Base-by-base conservation (phyloP, 2,113 vertebrate species). In the Campylorhamphus procurvoides region DNA sequence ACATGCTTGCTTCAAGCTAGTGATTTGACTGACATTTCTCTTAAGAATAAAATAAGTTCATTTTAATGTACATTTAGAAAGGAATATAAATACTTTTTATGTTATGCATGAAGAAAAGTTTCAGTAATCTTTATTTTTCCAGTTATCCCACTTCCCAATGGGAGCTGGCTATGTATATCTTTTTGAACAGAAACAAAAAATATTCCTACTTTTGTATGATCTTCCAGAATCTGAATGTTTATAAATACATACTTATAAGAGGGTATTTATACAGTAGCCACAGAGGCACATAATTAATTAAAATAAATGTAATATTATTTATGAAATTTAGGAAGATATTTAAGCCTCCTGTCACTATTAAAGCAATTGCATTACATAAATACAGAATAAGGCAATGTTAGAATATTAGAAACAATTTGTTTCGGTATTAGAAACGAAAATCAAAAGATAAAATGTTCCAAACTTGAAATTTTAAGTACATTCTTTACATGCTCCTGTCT, bases 1-100 rank as follows among this genome's bases (percentile, higher is more conserved):
- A 49, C 0, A 0, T 47, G 15, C 23, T 76, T 64, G 25, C 31
- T 94, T 95, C 60, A 79, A 89, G 62, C n/a, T 35, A 84, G 58
- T 73, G 17, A 84, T 86, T 81, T 91, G 35, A 78, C 33, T 92
- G 87, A 42, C 9, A 25, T 60, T 76, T 90, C 40, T 87, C 49
- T 46, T 79, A 44, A 67, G 89, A 92, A 72, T 46, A 77, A 91
- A 94, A 83, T 29, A 67, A 76, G 53, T 40, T 46, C 1, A 53
- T 93, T 83, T 90, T 69, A 86, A 37, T 87, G 15, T 87, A 18
- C 22, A 46, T 72, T 91, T 78, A 82, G 44, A 92, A 89, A 87
- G 14, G 31, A 72, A 66, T 91, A 19, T 59, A 72, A 81, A 78
- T 89, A 63, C 44, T 87, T 67, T 20, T 17, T 76, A 42, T 53